Evolutionary conservation across 2,888 invertebrate genomes (phyloP).

Genomic region (Euphydryas editha): DNA sequence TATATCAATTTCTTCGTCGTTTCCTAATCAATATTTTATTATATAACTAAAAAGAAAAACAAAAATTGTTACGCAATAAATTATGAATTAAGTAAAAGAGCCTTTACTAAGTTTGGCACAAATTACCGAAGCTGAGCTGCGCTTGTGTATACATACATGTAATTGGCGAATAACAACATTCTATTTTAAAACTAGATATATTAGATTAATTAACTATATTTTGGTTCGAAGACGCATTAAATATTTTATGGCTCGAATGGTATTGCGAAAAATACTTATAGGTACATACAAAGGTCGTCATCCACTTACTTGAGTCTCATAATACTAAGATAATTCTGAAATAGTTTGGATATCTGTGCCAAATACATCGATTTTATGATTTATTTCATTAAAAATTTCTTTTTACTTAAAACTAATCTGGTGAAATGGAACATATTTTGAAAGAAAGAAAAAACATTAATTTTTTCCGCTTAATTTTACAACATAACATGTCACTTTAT

Average conservation of each 20-base stretch:
- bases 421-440: too few species aligned
- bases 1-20: too few species aligned
- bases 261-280: neutral
- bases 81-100: neutral
- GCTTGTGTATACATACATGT: neutral
- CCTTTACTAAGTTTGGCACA: conserved; percentile 11
- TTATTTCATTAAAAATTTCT: too few species aligned
- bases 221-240: neutral
- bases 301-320: neutral
- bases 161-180: conserved; percentile 11
- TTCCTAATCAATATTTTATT: neutral
- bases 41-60: neutral
- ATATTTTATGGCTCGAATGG: neutral
- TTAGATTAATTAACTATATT: neutral
- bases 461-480: too few species aligned
- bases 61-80: neutral
- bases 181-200: conserved; percentile 3
- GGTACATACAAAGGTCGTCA: neutral
- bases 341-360: neutral
- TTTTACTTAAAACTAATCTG: too few species aligned
- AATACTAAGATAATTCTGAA: neutral
- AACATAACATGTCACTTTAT: too few species aligned
- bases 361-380: too few species aligned
- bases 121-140: conserved; percentile 11
- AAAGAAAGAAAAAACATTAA: too few species aligned